Percentiles rank a stretch among this genome's conserved stretches.
Evolutionary conservation across 2,113 vertebrate genomes (phyloP).

Genomic region (Psammodynastes pulverulentus): DNA sequence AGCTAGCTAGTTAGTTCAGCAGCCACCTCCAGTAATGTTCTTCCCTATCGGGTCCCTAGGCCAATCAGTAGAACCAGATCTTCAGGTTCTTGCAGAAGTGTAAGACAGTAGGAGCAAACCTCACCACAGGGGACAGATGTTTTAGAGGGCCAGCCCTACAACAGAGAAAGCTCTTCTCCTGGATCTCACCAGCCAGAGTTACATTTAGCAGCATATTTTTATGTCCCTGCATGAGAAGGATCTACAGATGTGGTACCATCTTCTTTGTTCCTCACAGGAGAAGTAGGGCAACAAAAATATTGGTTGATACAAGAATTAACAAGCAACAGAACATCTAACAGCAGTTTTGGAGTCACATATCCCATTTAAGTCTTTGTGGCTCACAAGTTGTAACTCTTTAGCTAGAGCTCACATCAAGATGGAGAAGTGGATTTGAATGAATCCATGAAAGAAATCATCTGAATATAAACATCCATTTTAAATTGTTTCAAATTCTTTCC

Average conservation of each 20-base stretch:
- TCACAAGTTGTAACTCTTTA: background rate
- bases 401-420: background rate
- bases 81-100: background rate
- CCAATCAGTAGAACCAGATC: background rate
- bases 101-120: background rate
- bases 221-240: background rate
- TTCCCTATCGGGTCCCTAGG: background rate
- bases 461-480: background rate
- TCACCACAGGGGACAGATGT: background rate
- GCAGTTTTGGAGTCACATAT: background rate
- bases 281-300: background rate
- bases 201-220: background rate
- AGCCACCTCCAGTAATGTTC: background rate
- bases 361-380: background rate
- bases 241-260: background rate
- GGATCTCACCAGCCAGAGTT: too few relatives aligned
- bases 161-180: too few relatives aligned
- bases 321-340: background rate
- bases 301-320: background rate
- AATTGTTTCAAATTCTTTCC: background rate
- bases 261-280: background rate
- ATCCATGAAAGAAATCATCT: background rate
- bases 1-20: background rate
- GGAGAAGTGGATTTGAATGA: background rate
- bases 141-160: background rate